Percentiles rank a stretch among this genome's conserved stretches.
phyloP scores from a whole-genome alignment of 2,113 vertebrate genomes.

The Eira barbara region DNA sequence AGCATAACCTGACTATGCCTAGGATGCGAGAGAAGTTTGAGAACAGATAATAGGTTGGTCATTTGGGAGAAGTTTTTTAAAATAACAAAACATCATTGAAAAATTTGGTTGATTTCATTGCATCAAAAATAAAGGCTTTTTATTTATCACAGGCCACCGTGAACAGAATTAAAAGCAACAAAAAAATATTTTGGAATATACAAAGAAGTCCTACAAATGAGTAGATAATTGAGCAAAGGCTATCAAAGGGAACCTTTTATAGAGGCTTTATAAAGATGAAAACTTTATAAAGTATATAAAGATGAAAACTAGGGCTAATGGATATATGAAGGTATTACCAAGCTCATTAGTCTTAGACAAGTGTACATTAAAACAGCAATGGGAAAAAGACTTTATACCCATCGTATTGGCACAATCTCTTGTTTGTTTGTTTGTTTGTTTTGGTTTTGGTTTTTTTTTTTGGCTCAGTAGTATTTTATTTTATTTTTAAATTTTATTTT shows the following conservation, averaged over 20 bases:
- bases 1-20: not conserved
- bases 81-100: not conserved
- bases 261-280: not conserved
- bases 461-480: too few relatives aligned
- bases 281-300: not conserved
- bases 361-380: not conserved
- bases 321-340: not conserved
- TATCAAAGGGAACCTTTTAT: not conserved
- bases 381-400: not conserved
- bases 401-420: not conserved
- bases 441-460: too few relatives aligned
- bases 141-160: not conserved
- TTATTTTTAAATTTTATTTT: too few relatives aligned
- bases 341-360: not conserved
- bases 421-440: too few relatives aligned
- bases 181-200: not conserved
- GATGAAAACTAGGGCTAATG: not conserved
- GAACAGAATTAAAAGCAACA: not conserved
- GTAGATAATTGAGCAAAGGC: not conserved
- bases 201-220: not conserved
- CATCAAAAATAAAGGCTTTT: not conserved
- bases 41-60: not conserved
- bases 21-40: not conserved
- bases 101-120: not conserved
- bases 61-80: not conserved